Percentiles rank a stretch among this genome's conserved stretches.
phyloP scores from a whole-genome alignment of 2,113 vertebrate genomes.

The Rostratula benghalensis region DNA sequence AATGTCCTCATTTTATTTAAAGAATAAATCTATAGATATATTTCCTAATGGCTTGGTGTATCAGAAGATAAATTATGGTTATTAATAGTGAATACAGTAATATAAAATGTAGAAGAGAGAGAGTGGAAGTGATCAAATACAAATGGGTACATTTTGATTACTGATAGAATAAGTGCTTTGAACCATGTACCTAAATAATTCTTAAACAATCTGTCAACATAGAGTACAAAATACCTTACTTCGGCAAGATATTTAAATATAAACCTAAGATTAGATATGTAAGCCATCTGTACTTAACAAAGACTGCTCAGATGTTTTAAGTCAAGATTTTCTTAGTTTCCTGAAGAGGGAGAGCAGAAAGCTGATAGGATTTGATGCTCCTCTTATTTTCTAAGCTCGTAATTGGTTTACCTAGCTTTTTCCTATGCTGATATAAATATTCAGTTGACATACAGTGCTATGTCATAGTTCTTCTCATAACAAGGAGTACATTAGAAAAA shows the following conservation, averaged over 20 bases:
- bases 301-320: background rate
- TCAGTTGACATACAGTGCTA: background rate
- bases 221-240: background rate
- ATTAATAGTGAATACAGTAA: background rate
- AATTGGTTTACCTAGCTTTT: background rate
- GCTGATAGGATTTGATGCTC: background rate
- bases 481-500: background rate
- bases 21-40: background rate
- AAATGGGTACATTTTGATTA: slow-evolving; percentile 3
- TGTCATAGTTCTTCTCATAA: background rate
- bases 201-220: background rate
- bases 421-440: background rate
- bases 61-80: slow-evolving; percentile 40
- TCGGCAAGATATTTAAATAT: background rate
- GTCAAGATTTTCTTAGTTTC: background rate
- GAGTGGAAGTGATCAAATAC: background rate
- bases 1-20: slow-evolving; percentile 19
- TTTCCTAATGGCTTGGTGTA: slow-evolving; percentile 1
- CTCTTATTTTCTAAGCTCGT: background rate
- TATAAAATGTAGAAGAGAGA: background rate
- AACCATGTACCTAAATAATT: background rate
- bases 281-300: background rate
- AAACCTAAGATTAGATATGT: background rate
- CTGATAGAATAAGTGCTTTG: background rate
- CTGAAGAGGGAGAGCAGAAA: background rate